Percentiles rank a stretch among this genome's conserved stretches.
Conservation (phyloP, 2,113 vertebrate species). For the Crypturellus undulatus region DNA sequence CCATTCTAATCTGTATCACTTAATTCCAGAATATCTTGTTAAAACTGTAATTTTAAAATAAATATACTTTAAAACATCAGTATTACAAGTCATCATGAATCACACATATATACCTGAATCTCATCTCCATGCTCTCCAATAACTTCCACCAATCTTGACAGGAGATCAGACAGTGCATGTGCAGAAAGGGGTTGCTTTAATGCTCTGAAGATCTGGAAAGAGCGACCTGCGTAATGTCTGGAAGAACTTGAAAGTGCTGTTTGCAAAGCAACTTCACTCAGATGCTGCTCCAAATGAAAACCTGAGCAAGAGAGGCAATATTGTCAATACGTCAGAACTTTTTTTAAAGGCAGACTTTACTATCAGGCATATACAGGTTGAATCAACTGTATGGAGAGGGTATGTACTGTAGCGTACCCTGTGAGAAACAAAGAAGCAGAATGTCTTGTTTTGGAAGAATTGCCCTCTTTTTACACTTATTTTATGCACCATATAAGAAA, state of each 20-base stretch:
- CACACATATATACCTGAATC: constrained; percentile 87
- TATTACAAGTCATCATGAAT: not conserved
- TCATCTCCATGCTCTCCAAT: constrained; percentile 98
- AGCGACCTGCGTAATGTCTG: constrained; percentile 94
- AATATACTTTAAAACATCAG: not conserved
- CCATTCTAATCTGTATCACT: not conserved
- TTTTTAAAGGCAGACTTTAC: not conserved
- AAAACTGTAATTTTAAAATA: not conserved
- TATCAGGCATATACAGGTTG: not conserved
- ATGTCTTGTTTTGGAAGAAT: not conserved
- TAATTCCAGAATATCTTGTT: not conserved
- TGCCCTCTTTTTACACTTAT: not conserved
- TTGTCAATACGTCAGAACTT: not conserved
- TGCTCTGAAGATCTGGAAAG: constrained; percentile 97
- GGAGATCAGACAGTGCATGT: constrained; percentile 92
- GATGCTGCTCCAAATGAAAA: constrained; percentile 95
- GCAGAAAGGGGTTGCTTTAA: constrained; percentile 95
- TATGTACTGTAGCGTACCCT: rapidly evolving
- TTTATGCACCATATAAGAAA: not conserved
- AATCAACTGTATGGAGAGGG: not conserved
- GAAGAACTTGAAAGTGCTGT: constrained; percentile 97
- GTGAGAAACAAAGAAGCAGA: not conserved
- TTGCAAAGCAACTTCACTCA: constrained; percentile 95
- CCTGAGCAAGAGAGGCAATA: constrained; percentile 75
- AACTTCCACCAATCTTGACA: constrained; percentile 96